Percentiles rank a stretch among this genome's conserved stretches.
Conservation (phyloP, 2,888 invertebrate genomes). For the Pardosa pseudoannulata region DNA sequence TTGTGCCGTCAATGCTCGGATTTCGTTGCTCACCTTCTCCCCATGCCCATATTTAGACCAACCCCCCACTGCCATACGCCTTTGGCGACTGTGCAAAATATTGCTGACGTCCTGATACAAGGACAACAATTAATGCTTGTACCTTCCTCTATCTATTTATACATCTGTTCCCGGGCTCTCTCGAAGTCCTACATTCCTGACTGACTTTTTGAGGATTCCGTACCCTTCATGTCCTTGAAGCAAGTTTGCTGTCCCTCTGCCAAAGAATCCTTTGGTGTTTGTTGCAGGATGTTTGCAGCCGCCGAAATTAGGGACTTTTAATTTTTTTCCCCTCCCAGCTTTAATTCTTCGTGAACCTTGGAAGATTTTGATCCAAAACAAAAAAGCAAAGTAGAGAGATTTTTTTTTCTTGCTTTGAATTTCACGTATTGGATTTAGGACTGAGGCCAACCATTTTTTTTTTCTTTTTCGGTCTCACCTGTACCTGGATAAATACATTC, state of each 20-base stretch:
- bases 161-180: conserved; percentile 20
- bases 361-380: too few species aligned
- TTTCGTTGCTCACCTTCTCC: conserved; percentile 11
- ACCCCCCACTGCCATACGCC: conserved; percentile 41
- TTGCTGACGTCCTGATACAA: conserved; percentile 55
- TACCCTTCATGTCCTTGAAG: conserved; percentile 31
- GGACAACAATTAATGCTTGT: conserved; percentile 70
- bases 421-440: too few species aligned
- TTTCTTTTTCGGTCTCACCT: too few species aligned
- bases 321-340: background rate
- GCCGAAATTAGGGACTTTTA: conserved; percentile 52
- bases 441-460: too few species aligned
- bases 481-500: too few species aligned
- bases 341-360: background rate
- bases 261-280: conserved; percentile 67
- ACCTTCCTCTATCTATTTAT: conserved; percentile 66
- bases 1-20: conserved; percentile 34
- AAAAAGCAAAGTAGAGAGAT: too few species aligned
- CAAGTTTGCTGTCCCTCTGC: conserved; percentile 26
- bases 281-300: conserved; percentile 29
- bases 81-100: conserved; percentile 65
- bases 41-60: conserved; percentile 70
- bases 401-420: too few species aligned
- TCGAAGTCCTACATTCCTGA: conserved; percentile 8
- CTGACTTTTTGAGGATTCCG: conserved; percentile 14